Conservation (phyloP, 92 coral and sea anemone species). For the Metridium senile region DNA sequence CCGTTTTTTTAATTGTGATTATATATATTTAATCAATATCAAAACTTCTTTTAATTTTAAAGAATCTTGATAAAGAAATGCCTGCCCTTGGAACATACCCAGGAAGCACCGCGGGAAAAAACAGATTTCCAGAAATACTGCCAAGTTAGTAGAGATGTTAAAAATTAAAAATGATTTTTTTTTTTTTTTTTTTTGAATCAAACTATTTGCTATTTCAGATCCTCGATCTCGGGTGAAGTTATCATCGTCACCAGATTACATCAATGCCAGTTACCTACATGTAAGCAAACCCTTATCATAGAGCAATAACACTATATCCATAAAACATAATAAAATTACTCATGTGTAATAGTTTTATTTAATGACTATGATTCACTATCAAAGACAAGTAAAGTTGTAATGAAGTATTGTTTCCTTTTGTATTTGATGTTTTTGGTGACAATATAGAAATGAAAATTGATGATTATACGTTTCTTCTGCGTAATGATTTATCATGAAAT, state of each 20-base stretch:
- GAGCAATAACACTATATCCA: neutral
- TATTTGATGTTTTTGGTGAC: too few relatives aligned
- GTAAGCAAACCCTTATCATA: slow-evolving; percentile 36
- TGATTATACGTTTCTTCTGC: too few relatives aligned
- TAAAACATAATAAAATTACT: too few relatives aligned
- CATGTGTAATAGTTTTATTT: too few relatives aligned
- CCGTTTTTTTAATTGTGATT: neutral
- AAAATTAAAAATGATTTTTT: neutral
- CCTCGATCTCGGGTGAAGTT: slow-evolving; percentile 84
- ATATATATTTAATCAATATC: too few relatives aligned
- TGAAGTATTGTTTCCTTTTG: too few relatives aligned
- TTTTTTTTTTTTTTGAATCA: too few relatives aligned
- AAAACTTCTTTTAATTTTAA: neutral
- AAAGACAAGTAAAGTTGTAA: too few relatives aligned
- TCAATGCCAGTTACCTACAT: slow-evolving; percentile 89
- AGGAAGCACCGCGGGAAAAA: slow-evolving; percentile 67
- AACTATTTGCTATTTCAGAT: slow-evolving; percentile 44
- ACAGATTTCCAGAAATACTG: slow-evolving; percentile 78
- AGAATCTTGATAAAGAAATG: slow-evolving; percentile 85
- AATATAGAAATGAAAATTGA: too few relatives aligned
- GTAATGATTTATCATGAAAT: too few relatives aligned
- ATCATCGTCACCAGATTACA: slow-evolving; percentile 78
- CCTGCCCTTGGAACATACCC: slow-evolving; percentile 65
- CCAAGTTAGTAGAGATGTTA: slow-evolving; percentile 74
- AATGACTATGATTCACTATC: too few relatives aligned